Evolutionary conservation across 2,888 invertebrate species (phyloP).

Genomic region (Agonopterix alstromeriana): DNA sequence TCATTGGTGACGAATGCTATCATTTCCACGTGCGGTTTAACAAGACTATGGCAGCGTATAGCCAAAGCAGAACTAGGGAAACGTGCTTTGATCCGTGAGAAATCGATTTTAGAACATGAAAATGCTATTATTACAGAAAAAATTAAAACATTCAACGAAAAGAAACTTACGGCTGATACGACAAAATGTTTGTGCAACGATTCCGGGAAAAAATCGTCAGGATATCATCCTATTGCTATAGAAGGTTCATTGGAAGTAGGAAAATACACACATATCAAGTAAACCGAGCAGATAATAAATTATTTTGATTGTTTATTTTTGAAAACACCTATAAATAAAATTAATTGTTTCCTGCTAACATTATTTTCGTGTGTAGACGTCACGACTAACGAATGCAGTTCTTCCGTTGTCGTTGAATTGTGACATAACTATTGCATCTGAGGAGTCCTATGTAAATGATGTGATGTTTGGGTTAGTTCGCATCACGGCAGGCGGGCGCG

Average conservation of each 20-base stretch:
- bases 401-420: conserved; percentile 14
- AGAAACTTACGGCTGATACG: conserved; percentile 4
- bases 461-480: conserved; percentile 17
- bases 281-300: not conserved
- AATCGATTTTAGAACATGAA: conserved; percentile 46
- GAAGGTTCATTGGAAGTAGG: conserved; percentile 42
- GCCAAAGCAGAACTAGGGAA: conserved; percentile 55
- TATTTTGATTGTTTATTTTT: not conserved
- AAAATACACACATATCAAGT: conserved; percentile 25
- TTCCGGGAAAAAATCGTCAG: conserved; percentile 5
- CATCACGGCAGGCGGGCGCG: conserved; percentile 23
- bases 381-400: conserved; percentile 19
- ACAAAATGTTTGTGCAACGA: conserved; percentile 34
- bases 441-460: conserved; percentile 12
- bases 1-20: conserved; percentile 43
- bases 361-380: conserved; percentile 17
- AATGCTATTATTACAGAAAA: conserved; percentile 36
- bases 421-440: conserved; percentile 21
- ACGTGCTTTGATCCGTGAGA: conserved; percentile 53
- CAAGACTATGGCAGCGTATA: conserved; percentile 59
- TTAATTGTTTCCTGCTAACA: conserved; percentile 7
- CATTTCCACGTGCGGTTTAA: conserved; percentile 45
- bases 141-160: conserved; percentile 30
- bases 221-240: conserved; percentile 33
- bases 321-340: conserved; percentile 4